Conservation (phyloP, 2,888 invertebrate genomes). For the Tuta absoluta region DNA sequence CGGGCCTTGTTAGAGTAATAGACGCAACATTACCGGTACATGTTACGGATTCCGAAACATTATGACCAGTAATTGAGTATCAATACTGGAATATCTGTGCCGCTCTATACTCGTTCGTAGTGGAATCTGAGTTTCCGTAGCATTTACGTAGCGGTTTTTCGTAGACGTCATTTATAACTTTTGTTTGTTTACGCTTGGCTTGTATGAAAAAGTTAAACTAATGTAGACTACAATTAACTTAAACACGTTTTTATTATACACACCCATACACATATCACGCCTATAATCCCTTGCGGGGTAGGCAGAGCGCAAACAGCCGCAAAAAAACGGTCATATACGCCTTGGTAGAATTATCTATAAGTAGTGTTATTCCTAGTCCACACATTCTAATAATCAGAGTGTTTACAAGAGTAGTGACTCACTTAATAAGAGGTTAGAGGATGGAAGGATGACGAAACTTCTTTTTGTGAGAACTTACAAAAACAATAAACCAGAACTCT, state of each 20-base stretch:
- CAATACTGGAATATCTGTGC: not conserved
- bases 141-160: conserved; percentile 23
- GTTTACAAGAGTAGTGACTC: not conserved
- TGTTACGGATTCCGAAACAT: conserved; percentile 11
- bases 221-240: not conserved
- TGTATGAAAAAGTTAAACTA: not conserved
- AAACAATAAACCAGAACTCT: not conserved
- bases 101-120: conserved; percentile 24
- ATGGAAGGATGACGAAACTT: not conserved
- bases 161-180: conserved; percentile 6
- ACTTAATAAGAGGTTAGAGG: not conserved
- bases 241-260: no score
- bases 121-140: conserved; percentile 18
- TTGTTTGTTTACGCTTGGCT: no score
- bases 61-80: not conserved
- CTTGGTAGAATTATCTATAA: no score
- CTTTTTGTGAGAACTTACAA: no score
- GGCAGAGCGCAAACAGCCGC: no score
- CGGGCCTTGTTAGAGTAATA: conserved; percentile 15
- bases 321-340: no score
- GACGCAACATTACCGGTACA: conserved; percentile 12
- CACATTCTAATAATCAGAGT: not conserved
- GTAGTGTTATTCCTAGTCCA: no score
- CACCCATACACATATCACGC: no score
- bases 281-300: no score